Conservation (phyloP, 2,113 vertebrate species). For the Eolophus roseicapilla region DNA sequence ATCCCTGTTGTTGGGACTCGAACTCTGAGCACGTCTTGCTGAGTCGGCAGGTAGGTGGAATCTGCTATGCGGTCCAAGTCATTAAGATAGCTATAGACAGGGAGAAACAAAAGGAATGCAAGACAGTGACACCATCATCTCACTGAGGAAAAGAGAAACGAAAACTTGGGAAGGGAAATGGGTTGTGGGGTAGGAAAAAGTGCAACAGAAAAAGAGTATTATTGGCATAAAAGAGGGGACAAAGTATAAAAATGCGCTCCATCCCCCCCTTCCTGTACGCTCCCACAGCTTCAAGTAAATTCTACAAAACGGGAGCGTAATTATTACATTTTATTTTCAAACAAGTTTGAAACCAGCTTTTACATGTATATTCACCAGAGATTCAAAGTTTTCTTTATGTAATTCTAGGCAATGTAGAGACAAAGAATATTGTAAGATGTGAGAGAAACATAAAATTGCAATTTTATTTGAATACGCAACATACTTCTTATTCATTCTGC, state of each 20-base stretch:
- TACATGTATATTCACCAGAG: neutral
- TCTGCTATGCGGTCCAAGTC: constrained; percentile 84
- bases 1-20: constrained; percentile 85
- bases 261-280: neutral
- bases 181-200: neutral
- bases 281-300: neutral
- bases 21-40: constrained; percentile 85
- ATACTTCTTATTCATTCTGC: neutral
- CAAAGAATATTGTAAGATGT: neutral
- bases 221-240: neutral
- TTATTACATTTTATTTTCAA: neutral
- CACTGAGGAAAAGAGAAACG: constrained; percentile 17
- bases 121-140: constrained; percentile 55
- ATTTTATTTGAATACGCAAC: neutral
- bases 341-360: neutral
- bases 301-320: neutral
- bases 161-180: neutral
- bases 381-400: neutral
- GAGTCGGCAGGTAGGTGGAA: constrained; percentile 80
- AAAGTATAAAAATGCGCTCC: neutral
- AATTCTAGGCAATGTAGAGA: neutral
- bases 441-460: neutral
- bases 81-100: constrained; percentile 79
- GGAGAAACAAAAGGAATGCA: constrained; percentile 70
- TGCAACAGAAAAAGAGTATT: neutral